Evolutionary conservation across 2,888 invertebrate genomes (phyloP).

Genomic region (Carcina quercana): DNA sequence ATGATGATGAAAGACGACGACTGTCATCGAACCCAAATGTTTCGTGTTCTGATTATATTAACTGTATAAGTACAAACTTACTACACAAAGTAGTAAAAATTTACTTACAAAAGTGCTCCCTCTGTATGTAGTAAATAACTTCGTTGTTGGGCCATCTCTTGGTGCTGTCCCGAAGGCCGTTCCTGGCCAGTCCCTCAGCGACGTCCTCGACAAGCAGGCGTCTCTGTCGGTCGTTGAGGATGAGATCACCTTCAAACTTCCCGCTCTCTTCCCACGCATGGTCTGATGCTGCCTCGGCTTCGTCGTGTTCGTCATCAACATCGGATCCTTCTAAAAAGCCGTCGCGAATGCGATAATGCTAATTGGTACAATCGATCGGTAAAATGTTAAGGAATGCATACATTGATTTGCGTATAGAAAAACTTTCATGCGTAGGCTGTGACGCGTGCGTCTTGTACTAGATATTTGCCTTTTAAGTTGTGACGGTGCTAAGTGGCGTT

Average conservation of each 20-base stretch:
- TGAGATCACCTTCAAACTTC: constrained; percentile 69
- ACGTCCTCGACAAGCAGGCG: constrained; percentile 55
- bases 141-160: constrained; percentile 66
- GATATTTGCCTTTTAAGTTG: no score
- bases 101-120: constrained; percentile 62
- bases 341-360: no score
- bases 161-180: constrained; percentile 56
- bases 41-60: constrained; percentile 3
- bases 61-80: constrained; percentile 3
- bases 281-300: constrained; percentile 45
- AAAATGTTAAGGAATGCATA: no score
- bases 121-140: constrained; percentile 59
- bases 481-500: no score
- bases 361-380: no score
- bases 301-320: constrained; percentile 41
- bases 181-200: constrained; percentile 56
- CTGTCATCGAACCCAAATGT: no score
- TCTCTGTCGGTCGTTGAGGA: constrained; percentile 61
- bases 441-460: no score
- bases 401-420: no score
- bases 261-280: constrained; percentile 69
- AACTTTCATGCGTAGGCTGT: no score
- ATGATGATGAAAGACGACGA: no score
- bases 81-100: no score
- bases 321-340: constrained; percentile 39